These are phyloP conservation scores for Pseudotriccus pelzelni DNA, from an alignment of 2,797 vertebrate genomes.

Conservation along the genomic window DNA sequence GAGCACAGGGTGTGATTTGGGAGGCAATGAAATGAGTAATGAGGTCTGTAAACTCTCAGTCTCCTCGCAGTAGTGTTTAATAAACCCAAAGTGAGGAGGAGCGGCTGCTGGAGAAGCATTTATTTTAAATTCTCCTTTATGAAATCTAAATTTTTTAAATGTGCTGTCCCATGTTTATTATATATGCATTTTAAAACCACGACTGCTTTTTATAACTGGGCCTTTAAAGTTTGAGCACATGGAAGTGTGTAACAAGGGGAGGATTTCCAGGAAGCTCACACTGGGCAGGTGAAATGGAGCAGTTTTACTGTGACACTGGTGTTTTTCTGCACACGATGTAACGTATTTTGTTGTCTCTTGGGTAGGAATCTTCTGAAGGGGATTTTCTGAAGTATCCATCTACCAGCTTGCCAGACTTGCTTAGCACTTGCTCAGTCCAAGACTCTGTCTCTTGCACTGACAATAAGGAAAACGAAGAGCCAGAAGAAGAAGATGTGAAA, in stretches of 20 bases:
- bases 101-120: neutral
- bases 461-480: constrained; percentile 82
- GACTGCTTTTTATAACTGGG: neutral
- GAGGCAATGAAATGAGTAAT: neutral
- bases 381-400: constrained; percentile 88
- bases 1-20: neutral
- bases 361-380: constrained; percentile 87
- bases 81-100: neutral
- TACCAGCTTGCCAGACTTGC: constrained; percentile 91
- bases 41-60: neutral
- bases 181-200: neutral
- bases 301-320: neutral
- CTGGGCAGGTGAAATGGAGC: neutral
- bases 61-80: neutral
- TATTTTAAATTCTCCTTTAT: neutral
- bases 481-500: constrained; percentile 76
- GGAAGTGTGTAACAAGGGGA: neutral
- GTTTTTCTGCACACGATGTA: neutral
- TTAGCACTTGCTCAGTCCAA: constrained; percentile 84
- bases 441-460: constrained; percentile 80
- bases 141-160: neutral
- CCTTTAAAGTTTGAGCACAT: neutral
- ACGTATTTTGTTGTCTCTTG: constrained; percentile 4
- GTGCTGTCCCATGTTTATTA: neutral
- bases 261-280: neutral